Evolutionary conservation across 2,797 vertebrate genomes (phyloP), one percentile per base, ranked within the genome.

Genomic region (Tadarida brasiliensis): DNA sequence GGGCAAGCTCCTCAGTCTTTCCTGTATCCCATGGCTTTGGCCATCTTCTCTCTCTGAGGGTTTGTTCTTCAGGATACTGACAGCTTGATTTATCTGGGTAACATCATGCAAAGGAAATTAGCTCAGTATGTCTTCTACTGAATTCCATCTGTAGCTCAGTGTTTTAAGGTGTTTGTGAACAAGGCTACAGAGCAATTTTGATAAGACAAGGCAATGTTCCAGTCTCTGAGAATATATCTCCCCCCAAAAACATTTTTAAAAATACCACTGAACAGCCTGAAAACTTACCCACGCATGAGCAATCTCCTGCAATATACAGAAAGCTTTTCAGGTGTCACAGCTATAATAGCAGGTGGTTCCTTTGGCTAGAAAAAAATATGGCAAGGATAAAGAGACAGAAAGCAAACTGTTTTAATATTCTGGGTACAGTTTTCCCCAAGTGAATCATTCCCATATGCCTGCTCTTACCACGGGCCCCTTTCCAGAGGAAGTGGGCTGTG

Each of bases 101-200:
- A 84, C 85, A 96, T 96, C 95, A 92, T 95, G 28, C 76, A 6
- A 87, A 98, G 98, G 97, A 97, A 97, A 97, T 96, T 87, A 98
- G 95, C 97, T 93, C 96, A 98, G 88, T 96, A 51, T 96, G 97
- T 44, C 96, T 97, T 97, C 68, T 54, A 54, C 95, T 96, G 96
- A 39, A 90, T 97, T 97, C 98, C 98, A 98, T 96, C 98, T 98
- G 97, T 96, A 65, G 33, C 95, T 90, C 97, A 97, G 1, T 61
- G 20, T 92, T 91, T 86, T 91, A 1, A 96, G 87, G 90, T 95
- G 95, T 51, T 12, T 28, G 88, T 68, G 96, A 86, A 93, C 92
- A 96, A 97, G 51, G 63, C 12, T 87, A 15, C 11, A 65, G 65
- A 97, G 90, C 76, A 86, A 92, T 97, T 90, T 94, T 74, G 97